Conservation (phyloP, 2,797 vertebrate genomes). For the Myotis daubentonii region DNA sequence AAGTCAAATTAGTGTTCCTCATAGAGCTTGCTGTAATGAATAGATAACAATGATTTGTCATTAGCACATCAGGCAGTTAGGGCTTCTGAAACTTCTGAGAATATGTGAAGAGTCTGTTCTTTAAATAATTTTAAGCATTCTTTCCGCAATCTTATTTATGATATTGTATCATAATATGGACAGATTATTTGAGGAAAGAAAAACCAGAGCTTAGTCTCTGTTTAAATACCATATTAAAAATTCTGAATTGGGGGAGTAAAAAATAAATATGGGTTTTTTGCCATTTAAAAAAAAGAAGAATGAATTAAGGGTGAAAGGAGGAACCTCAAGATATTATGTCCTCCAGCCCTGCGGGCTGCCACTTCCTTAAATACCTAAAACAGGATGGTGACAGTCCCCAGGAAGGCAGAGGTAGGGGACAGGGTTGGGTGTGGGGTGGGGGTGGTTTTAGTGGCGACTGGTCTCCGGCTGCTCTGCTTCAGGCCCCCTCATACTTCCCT, state of each 20-base stretch:
- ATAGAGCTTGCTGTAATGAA: neutral
- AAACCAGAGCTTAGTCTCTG: neutral
- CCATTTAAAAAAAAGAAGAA: neutral
- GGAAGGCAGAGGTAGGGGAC: neutral
- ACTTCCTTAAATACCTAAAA: neutral
- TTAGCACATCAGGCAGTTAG: neutral
- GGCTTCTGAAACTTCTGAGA: constrained; percentile 28
- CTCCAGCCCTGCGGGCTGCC: neutral
- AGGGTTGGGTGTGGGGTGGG: neutral
- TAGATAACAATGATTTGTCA: neutral
- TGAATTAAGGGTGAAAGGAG: neutral
- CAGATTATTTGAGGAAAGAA: neutral
- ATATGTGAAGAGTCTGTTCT: constrained; percentile 31
- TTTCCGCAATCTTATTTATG: neutral
- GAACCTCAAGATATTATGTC: neutral
- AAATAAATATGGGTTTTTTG: neutral
- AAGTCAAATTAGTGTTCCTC: constrained; percentile 24
- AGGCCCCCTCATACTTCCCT: neutral
- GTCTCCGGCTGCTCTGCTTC: neutral
- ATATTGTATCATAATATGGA: neutral
- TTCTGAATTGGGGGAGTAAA: neutral
- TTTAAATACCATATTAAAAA: constrained; percentile 21
- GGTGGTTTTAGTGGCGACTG: neutral
- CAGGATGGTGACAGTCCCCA: neutral
- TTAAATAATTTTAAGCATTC: constrained; percentile 30